These are phyloP conservation scores for Poecilia gillii DNA, from an alignment of 2,797 vertebrate species.

Conservation along the genomic window DNA sequence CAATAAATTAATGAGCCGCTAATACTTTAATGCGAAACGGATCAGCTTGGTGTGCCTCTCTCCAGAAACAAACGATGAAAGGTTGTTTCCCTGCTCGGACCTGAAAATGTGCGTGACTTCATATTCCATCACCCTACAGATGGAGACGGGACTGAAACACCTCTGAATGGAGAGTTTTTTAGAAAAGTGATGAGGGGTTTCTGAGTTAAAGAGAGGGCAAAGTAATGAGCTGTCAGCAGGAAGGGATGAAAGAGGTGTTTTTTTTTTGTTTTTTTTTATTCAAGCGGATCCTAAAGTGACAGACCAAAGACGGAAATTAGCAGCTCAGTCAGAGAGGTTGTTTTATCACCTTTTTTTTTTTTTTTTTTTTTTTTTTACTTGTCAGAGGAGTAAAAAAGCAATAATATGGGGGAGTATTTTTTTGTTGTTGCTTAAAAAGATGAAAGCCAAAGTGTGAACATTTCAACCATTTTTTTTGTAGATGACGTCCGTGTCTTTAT, in stretches of 20 bases:
- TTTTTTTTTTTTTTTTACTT: constrained; percentile 12
- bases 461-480: background rate
- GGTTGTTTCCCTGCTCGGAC: background rate
- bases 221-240: constrained; percentile 49
- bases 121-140: constrained; percentile 4
- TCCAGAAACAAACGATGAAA: background rate
- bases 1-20: background rate
- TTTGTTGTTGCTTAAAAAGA: constrained; percentile 21
- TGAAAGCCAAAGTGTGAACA: constrained; percentile 62
- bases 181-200: constrained; percentile 35
- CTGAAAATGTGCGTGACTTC: constrained; percentile 27
- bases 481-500: background rate
- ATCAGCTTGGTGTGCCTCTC: background rate
- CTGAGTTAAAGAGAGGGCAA: constrained; percentile 5
- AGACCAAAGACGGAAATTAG: constrained; percentile 59
- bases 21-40: background rate
- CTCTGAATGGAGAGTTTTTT: constrained; percentile 2
- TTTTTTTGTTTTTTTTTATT: constrained; percentile 53
- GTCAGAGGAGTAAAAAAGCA: constrained; percentile 16
- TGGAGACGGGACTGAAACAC: background rate
- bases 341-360: constrained; percentile 33
- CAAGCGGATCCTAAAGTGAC: constrained; percentile 35
- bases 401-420: background rate
- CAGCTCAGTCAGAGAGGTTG: constrained; percentile 49
- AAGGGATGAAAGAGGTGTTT: constrained; percentile 31